Percentiles rank a stretch among this genome's conserved stretches.
Conservation (phyloP, 2,113 vertebrate species). For the Python bivittatus region DNA sequence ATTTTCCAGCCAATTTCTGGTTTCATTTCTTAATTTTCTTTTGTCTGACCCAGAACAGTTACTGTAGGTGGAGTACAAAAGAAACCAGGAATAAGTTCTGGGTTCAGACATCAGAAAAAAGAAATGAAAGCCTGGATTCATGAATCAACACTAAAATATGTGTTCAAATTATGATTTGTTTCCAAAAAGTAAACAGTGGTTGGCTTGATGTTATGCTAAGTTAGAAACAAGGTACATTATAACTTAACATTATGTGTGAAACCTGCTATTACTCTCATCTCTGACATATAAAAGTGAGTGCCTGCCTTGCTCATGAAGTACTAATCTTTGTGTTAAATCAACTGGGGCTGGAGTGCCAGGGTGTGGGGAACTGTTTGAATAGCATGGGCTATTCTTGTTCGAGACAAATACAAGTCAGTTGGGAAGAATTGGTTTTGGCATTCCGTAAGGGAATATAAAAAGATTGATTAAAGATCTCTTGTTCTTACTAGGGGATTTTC, state of each 20-base stretch:
- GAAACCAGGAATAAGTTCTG: neutral
- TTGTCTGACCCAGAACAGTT: neutral
- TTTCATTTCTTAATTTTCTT: neutral
- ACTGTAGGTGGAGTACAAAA: neutral
- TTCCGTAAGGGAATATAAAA: neutral
- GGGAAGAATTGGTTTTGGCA: neutral
- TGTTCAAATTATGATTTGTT: neutral
- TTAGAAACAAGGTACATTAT: neutral
- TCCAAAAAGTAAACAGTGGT: neutral
- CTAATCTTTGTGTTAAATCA: neutral
- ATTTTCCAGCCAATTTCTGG: neutral
- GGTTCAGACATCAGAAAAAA: neutral
- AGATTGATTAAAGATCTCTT: neutral
- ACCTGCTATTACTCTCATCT: neutral
- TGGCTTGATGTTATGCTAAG: neutral
- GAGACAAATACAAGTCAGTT: neutral
- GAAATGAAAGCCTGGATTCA: neutral
- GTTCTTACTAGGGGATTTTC: neutral
- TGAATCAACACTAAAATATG: neutral
- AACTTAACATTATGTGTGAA: neutral
- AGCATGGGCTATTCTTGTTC: neutral
- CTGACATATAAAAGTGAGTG: neutral
- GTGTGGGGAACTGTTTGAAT: neutral
- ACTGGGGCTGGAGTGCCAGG: too few relatives aligned
- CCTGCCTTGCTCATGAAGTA: neutral